A percentile compares a stretch with the other conserved stretches of the same genome.
Conservation (phyloP, 1,140 invertebrate genomes). For the Drosophila sp. region DNA sequence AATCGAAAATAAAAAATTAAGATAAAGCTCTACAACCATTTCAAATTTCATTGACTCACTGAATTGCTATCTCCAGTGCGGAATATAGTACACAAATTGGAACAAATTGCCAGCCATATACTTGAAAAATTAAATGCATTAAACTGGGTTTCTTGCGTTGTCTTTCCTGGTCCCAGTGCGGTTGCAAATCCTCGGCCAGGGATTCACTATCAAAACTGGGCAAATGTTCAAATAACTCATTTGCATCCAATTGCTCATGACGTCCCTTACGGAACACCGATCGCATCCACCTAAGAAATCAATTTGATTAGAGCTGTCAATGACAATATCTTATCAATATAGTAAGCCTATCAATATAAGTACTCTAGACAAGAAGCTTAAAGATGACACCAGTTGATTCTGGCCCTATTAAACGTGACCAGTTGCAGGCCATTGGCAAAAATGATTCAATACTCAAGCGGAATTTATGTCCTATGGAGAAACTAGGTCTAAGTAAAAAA, state of each 20-base stretch:
- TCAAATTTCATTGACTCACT: slow-evolving; percentile 47
- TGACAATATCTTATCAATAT: slow-evolving; percentile 47
- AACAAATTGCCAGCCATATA: slow-evolving; percentile 84
- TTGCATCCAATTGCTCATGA: slow-evolving; percentile 78
- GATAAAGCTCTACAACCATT: background rate
- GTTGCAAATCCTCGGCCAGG: slow-evolving; percentile 84
- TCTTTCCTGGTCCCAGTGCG: slow-evolving; percentile 84
- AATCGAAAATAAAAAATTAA: background rate
- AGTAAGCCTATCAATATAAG: background rate
- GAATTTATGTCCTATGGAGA: background rate
- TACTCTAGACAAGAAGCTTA: background rate
- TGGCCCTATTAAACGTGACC: slow-evolving; percentile 47
- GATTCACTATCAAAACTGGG: slow-evolving; percentile 82
- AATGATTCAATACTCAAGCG: background rate
- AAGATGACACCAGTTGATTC: slow-evolving; percentile 27
- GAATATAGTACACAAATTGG: slow-evolving; percentile 68
- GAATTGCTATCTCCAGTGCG: slow-evolving; percentile 59
- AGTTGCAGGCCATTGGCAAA: slow-evolving; percentile 6
- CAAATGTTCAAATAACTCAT: slow-evolving; percentile 83
- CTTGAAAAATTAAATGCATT: slow-evolving; percentile 85
- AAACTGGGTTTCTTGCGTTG: slow-evolving; percentile 83
- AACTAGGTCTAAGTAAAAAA: no score
- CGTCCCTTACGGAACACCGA: slow-evolving; percentile 81
- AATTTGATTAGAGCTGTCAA: slow-evolving; percentile 22
- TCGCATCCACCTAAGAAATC: slow-evolving; percentile 71